Evolutionary conservation across 2,797 vertebrate species (phyloP), one percentile per base, ranked within the genome.

Genomic region (Rachycentron canadum): DNA sequence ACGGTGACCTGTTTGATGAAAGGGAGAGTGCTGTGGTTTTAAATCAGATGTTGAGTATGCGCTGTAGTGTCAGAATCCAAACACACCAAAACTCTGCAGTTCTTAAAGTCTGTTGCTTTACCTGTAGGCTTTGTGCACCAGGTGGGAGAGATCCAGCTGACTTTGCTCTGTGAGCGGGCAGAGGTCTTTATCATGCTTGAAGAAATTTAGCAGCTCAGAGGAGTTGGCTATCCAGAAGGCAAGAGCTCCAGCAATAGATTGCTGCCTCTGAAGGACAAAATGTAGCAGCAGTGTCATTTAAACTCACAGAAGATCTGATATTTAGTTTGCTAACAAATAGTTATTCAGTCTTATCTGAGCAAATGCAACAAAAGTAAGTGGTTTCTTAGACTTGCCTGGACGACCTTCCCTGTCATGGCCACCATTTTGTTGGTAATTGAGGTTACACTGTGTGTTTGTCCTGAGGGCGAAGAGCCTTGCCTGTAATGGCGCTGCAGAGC

Each of bases 171-270:
- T 99, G 80, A 97, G 90, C 11, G 90, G 91, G 57, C 95, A 92
- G 6, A 99, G 96, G 63, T 98, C 96, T 57, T 93, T 82, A 90
- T 99, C 98, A 61, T 96, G 96, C 86, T 97, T 97, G 69, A 99
- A 84, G 85, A 99, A 98, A 92, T 98, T 97, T 60, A 98, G 93
- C 25, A 99, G 93, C 78, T 99, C 98, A 2, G 97, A 98, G 26
- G 96, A 93, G 83, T 99, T 99, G 79, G 97, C 96, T 96, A 98
- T 96, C 97, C 98, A 99, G 90, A 99, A 99, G 77, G 96, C 96
- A 57, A 98, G 96, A 7, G 96, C 95, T 1, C 96, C 96, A 1
- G 95, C 95, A 25, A 96, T 96, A 79, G 93, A 94, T 91, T 95
- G 96, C 94, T 98, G 97, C 80, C 96, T 97, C 97, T 99, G 94